Conservation (phyloP, 23 tunicate genomes). For the Trididemnum clinides region DNA sequence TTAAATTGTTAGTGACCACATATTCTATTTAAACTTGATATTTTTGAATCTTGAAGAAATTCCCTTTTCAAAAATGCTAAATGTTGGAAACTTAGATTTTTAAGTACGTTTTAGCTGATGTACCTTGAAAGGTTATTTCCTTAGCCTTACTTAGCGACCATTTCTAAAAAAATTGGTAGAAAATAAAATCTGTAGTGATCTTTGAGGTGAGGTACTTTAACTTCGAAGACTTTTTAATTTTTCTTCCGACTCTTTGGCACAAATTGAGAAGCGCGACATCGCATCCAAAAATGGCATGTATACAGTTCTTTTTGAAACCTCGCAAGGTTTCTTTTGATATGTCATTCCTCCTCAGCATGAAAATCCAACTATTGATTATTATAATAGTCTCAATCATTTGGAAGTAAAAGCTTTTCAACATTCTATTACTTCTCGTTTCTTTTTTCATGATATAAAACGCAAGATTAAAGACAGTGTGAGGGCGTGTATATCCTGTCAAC, state of each 20-base stretch:
- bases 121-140: too few species aligned
- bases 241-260: not conserved
- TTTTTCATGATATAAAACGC: not conserved
- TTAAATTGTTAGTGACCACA: too few species aligned
- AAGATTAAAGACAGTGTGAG: not conserved
- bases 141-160: too few species aligned
- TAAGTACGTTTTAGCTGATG: too few species aligned
- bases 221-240: not conserved
- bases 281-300: not conserved
- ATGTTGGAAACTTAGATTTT: too few species aligned
- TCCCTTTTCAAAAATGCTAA: too few species aligned
- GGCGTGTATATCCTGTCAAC: not conserved
- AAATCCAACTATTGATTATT: not conserved
- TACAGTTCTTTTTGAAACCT: not conserved
- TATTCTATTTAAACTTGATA: too few species aligned
- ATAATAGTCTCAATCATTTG: not conserved
- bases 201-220: too few species aligned
- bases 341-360: not conserved
- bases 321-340: not conserved
- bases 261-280: not conserved
- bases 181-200: too few species aligned
- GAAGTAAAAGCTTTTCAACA: not conserved
- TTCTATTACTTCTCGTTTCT: not conserved
- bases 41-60: too few species aligned
- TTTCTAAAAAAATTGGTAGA: too few species aligned